Evolutionary conservation across 1,140 invertebrate genomes (phyloP).

Genomic region (Penaeus indicus): DNA sequence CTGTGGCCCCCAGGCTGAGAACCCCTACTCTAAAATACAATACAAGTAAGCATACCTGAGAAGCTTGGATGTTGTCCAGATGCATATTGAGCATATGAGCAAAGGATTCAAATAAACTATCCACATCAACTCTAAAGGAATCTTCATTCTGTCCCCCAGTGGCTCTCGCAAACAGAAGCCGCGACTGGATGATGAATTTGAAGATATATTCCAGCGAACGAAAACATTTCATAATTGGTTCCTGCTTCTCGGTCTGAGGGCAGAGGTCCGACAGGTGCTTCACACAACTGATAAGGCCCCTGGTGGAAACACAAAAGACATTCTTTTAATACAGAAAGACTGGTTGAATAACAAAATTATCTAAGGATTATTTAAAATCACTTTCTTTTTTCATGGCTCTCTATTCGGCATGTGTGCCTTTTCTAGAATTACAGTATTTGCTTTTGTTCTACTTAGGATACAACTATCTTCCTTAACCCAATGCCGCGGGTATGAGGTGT

Average conservation of each 20-base stretch:
- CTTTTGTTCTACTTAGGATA: too few species aligned
- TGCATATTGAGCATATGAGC: constrained; percentile 75
- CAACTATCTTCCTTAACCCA: too few species aligned
- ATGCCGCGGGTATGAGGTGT: too few species aligned
- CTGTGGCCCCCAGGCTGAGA: too few species aligned
- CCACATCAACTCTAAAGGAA: constrained; percentile 75
- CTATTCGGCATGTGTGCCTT: too few species aligned
- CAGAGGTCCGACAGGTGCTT: constrained; percentile 92
- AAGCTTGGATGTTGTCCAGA: constrained; percentile 81
- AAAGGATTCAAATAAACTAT: constrained; percentile 67
- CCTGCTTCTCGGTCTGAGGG: constrained; percentile 81
- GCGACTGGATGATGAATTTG: constrained; percentile 93
- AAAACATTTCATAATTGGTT: constrained; percentile 91
- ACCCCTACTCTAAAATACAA: too few species aligned
- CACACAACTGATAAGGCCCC: constrained; percentile 87
- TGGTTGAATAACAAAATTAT: constrained; percentile 29
- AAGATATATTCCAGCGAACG: constrained; percentile 94
- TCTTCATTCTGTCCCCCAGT: constrained; percentile 90
- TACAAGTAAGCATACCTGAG: constrained; percentile 76
- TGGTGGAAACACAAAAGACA: constrained; percentile 67
- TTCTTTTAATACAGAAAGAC: constrained; percentile 1
- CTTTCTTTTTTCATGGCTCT: too few species aligned
- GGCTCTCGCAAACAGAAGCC: constrained; percentile 87
- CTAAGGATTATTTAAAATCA: constrained; percentile 66
- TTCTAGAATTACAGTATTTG: too few species aligned